Base-by-base conservation (phyloP, 1,140 invertebrate genomes). In the Halyomorpha halys region DNA sequence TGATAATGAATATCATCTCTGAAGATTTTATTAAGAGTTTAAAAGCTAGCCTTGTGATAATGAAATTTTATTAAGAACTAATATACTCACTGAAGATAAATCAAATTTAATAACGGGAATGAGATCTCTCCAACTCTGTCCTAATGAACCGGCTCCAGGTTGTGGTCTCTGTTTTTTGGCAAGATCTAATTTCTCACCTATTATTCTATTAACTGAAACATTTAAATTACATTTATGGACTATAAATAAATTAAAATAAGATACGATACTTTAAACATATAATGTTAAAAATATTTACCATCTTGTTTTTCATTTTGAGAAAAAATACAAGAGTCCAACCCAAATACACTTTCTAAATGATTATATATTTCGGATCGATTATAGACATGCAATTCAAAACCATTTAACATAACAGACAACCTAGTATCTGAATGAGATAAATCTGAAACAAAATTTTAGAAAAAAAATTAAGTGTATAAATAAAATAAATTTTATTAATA, bases 41-140 rank as follows among this genome's bases (percentile, higher is more conserved):
- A n/a, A n/a, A n/a, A n/a, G n/a, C n/a, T n/a, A n/a, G n/a, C n/a
- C n/a, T n/a, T 30, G 27, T 30, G 27, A 30, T 30, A 30, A 30
- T 30, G 8, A 30, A 30, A 30, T 30, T 30, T 4, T 30, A 30
- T 30, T 30, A 30, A 30, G 8, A 30, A 30, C 27, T 30, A 59
- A 59, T n/a, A 59, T 44, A 77, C 78, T 80, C 76, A 87, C 86
- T 47, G 87, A 87, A 64, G 86, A 89, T 53, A 98, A 83, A 73
- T 98, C 94, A 51, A 96, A 79, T 79, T 97, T 98, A 63, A 97
- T 97, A 27, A 97, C 91, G 56, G 96, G 96, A 72, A 98, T 93
- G 56, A 99, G 80, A 79, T 97, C 93, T 69, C 95, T 81, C 93
- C 96, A 97, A 3, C 91, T 92, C 69, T 87, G 81, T 0, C 87